Conservation (phyloP, 2,113 vertebrate genomes). For the Apaloderma vittatum region DNA sequence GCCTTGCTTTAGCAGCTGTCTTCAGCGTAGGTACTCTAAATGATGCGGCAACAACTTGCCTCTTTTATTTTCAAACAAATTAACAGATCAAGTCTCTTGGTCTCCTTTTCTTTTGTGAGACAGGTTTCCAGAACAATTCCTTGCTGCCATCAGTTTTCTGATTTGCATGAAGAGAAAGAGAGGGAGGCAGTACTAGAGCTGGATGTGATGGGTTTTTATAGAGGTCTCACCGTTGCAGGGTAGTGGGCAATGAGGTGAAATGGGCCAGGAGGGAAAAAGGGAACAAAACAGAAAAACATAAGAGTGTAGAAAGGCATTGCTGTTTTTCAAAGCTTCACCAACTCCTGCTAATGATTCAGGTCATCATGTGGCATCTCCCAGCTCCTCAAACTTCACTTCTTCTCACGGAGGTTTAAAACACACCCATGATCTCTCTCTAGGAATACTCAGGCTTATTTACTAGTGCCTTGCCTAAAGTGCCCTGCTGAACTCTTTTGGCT, state of each 20-base stretch:
- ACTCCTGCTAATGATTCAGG: neutral
- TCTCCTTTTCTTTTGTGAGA: neutral
- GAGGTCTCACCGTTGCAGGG: neutral
- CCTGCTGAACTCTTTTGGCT: neutral
- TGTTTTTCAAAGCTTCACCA: neutral
- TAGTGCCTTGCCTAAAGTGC: rapidly evolving
- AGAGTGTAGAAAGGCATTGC: neutral
- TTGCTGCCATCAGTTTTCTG: neutral
- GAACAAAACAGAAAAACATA: neutral
- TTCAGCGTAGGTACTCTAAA: neutral
- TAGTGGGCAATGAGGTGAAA: neutral
- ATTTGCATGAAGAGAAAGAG: neutral
- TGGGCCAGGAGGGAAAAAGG: neutral
- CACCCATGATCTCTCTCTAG: neutral
- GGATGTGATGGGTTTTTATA: neutral
- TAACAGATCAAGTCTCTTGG: neutral
- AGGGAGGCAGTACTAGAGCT: neutral
- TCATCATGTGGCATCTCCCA: neutral
- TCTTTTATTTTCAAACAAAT: neutral
- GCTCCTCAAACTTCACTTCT: neutral
- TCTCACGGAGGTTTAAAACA: neutral
- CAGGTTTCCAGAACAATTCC: neutral
- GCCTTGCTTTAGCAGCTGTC: neutral
- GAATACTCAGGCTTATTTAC: neutral
- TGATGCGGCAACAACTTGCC: neutral